Base-by-base conservation (phyloP, 2,888 invertebrate species). In the Lycia hirtaria region DNA sequence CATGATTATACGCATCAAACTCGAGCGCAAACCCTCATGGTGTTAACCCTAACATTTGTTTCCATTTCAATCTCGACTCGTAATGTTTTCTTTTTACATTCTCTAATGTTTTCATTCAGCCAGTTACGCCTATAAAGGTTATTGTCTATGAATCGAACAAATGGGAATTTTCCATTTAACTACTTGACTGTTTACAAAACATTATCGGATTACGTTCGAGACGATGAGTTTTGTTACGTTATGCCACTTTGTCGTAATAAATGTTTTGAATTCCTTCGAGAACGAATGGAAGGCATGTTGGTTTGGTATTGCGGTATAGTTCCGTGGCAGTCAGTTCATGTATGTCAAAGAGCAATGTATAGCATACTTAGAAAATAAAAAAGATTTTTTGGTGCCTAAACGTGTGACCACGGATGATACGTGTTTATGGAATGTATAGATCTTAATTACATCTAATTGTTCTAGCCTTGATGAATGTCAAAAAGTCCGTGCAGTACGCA, bases 181-280 rank as follows among this genome's bases (percentile, higher is more conserved):
- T 33, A 47, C n/a, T n/a, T 5, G 40, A 37, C 15, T 56, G 67
- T 78, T 78, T 78, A 74, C 65, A 73, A 75, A 78, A 77, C 71
- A 76, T 9, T 22, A 56, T 65, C 56, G 61, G 60, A 53, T 67
- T 56, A 19, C 28, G 20, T 4, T 54, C 19, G 28, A 40, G 5
- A 4, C 19, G 10, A 19, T 10, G 15, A 35, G 9, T 14, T 10
- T 3, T 4, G 17, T 14, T 32, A 10, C 14, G 14, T 9, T 6
- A 4, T 19, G 26, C 26, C 26, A 5, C 26, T 26, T 26, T 26
- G 26, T 10, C n/a, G 4, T 1, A n/a, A 19, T 6, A 35, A 9
- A 17, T 17, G 33, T 9, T 35, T 35, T 35, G 33, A 17, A 17
- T 9, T 26, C 4, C 26, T 26, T 26, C 26, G 5, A 26, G 26